These are phyloP conservation scores for Cherax destructor DNA, from an alignment of 1,140 invertebrate species.

Conservation along the genomic window DNA sequence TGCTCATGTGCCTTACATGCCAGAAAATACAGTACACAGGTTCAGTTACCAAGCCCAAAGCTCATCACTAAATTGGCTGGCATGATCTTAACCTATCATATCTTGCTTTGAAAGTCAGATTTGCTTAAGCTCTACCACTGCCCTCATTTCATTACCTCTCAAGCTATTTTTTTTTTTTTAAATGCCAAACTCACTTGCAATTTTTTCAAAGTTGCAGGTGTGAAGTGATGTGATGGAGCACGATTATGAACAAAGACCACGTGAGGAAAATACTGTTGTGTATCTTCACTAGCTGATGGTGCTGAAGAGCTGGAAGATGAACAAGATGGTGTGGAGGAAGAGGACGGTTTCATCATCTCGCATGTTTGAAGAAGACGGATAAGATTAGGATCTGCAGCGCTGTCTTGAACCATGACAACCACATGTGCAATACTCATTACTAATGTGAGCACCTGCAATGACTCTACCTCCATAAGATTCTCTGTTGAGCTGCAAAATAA, in stretches of 20 bases:
- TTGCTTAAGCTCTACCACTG: too few species aligned
- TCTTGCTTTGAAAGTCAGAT: too few species aligned
- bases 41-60: too few species aligned
- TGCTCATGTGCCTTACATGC: too few species aligned
- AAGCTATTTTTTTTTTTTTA: too few species aligned
- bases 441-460: slow-evolving; percentile 88
- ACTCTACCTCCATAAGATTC: slow-evolving; percentile 83
- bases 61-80: too few species aligned
- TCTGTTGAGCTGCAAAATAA: slow-evolving; percentile 76
- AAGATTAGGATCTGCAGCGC: slow-evolving; percentile 87
- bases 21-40: too few species aligned
- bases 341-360: slow-evolving; percentile 89
- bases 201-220: slow-evolving; percentile 79
- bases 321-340: slow-evolving; percentile 75
- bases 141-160: too few species aligned
- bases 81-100: too few species aligned
- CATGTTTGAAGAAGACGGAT: slow-evolving; percentile 87
- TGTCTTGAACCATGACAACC: slow-evolving; percentile 89
- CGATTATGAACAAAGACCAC: slow-evolving; percentile 87
- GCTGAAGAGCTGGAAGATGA: slow-evolving; percentile 73
- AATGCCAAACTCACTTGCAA: slow-evolving; percentile 79
- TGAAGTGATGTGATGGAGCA: slow-evolving; percentile 83
- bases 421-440: slow-evolving; percentile 93
- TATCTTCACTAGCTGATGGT: slow-evolving; percentile 80
- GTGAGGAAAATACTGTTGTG: slow-evolving; percentile 85